These are phyloP conservation scores for Temnopleurus reevesii DNA, from an alignment of 53 echinoderm and acorn worm genomes.

Conservation along the genomic window DNA sequence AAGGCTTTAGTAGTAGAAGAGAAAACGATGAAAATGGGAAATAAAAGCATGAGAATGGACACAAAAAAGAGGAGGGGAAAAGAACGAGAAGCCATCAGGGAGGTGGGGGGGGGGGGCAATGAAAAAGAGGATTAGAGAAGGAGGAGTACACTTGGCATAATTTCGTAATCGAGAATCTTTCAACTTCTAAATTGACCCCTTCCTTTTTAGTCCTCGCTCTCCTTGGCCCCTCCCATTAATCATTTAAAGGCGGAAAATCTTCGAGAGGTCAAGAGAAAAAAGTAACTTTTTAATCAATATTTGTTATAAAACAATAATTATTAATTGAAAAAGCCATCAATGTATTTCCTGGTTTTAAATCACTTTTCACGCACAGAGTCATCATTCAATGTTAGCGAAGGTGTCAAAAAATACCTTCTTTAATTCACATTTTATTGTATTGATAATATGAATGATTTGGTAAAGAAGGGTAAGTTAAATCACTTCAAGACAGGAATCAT, in stretches of 20 bases:
- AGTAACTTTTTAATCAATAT: neutral
- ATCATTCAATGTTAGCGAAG: too few species aligned
- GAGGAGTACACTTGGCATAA: slow-evolving; percentile 18
- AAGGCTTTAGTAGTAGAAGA: too few species aligned
- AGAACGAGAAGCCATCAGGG: too few species aligned
- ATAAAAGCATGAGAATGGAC: neutral
- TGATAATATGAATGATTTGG: too few species aligned
- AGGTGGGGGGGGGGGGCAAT: neutral
- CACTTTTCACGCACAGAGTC: neutral
- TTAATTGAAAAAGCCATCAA: neutral
- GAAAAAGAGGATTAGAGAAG: neutral
- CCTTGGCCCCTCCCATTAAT: neutral
- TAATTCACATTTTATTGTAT: too few species aligned
- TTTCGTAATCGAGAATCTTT: slow-evolving; percentile 13
- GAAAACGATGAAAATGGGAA: neutral
- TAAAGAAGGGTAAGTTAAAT: too few species aligned
- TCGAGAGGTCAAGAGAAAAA: slow-evolving; percentile 18
- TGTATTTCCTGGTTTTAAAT: neutral
- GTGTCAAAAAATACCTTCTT: too few species aligned
- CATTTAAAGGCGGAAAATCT: neutral
- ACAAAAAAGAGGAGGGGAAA: neutral
- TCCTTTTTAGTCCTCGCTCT: neutral
- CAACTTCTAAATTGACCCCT: slow-evolving; percentile 28
- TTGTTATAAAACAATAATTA: neutral
- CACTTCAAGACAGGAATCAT: too few species aligned